Evolutionary conservation across 2,113 vertebrate genomes (phyloP).

Genomic region (Heteronetta atricapilla): DNA sequence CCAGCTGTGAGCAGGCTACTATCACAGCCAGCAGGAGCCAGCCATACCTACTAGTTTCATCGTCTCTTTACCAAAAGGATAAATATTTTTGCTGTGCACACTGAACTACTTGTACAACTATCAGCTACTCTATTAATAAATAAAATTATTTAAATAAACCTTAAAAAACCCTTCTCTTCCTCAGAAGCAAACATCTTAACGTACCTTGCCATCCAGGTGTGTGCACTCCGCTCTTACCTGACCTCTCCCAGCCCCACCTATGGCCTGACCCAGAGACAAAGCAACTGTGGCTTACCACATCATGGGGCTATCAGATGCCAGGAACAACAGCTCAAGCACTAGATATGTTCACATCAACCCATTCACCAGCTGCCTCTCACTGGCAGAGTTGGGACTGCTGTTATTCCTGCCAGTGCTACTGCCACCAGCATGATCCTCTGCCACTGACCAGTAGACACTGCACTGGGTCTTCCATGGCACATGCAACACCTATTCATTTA

Average conservation of each 20-base stretch:
- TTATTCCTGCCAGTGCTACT: not conserved
- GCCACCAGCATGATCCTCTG: not conserved
- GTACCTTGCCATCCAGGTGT: not conserved
- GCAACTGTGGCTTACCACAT: not conserved
- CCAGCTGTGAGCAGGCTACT: not conserved
- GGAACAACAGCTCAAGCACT: not conserved
- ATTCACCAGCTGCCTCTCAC: not conserved
- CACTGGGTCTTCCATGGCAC: not conserved
- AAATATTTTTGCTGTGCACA: not conserved
- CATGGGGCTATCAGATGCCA: not conserved
- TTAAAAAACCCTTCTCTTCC: not conserved
- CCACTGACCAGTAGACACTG: not conserved
- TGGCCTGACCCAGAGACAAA: not conserved
- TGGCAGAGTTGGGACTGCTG: not conserved
- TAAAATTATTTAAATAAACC: too few relatives aligned
- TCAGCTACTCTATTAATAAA: too few relatives aligned
- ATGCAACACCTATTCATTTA: not conserved
- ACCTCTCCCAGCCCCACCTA: not conserved
- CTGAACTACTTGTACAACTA: not conserved
- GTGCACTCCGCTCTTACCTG: not conserved
- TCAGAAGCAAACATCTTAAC: not conserved
- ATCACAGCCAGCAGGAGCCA: not conserved
- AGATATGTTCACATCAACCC: too few relatives aligned
- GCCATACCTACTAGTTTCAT: not conserved
- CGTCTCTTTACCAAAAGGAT: not conserved